phyloP scores from a whole-genome alignment of 2,113 vertebrate species.

The Morone saxatilis region DNA sequence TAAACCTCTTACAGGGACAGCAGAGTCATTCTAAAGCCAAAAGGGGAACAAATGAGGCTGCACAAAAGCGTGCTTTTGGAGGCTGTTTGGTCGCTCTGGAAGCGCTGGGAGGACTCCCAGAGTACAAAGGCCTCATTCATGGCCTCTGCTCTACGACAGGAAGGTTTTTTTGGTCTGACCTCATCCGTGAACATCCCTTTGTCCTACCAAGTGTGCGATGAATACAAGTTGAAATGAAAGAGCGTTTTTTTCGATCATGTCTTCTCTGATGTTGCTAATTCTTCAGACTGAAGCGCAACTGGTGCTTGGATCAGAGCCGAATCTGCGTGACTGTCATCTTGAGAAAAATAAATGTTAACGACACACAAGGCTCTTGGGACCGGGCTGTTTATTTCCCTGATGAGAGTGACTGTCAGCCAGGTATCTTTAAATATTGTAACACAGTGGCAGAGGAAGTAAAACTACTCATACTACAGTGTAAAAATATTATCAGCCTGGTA shows the following conservation, averaged over 20 bases:
- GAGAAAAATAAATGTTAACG: neutral
- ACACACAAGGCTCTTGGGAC: neutral
- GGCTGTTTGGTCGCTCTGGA: slow-evolving; percentile 46
- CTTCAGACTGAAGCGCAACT: slow-evolving; percentile 12
- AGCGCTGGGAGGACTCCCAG: slow-evolving; percentile 12
- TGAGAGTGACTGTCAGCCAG: neutral
- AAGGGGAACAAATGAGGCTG: slow-evolving; percentile 45
- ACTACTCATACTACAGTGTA: neutral
- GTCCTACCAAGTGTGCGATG: slow-evolving; percentile 32
- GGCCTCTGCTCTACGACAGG: slow-evolving; percentile 24
- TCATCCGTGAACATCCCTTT: slow-evolving; percentile 59
- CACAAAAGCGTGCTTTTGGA: slow-evolving; percentile 64
- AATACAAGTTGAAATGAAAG: slow-evolving; percentile 57
- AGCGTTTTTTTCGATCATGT: neutral
- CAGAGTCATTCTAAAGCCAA: slow-evolving; percentile 51
- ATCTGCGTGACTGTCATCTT: neutral
- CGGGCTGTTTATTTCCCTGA: neutral
- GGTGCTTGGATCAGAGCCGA: slow-evolving; percentile 38
- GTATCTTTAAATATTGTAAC: neutral
- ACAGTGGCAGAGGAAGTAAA: neutral
- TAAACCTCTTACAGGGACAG: slow-evolving; percentile 39
- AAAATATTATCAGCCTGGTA: neutral
- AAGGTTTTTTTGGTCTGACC: slow-evolving; percentile 41
- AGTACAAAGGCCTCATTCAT: slow-evolving; percentile 77
- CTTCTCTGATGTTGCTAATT: slow-evolving; percentile 19